Base-by-base conservation (phyloP, 2,888 invertebrate genomes). In the Caenorhabditis afra region DNA sequence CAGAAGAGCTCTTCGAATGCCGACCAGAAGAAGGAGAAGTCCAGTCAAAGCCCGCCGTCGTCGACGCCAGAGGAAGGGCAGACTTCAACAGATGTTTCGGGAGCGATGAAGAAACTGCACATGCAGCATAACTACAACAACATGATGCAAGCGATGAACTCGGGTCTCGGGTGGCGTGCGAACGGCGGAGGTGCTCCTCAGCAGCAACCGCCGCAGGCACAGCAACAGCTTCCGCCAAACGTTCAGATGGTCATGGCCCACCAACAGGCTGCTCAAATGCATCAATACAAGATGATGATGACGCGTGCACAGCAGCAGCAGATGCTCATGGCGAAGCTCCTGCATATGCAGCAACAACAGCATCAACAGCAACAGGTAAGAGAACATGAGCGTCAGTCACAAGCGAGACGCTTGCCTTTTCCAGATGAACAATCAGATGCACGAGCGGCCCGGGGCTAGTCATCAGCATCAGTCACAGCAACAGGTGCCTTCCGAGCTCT, bases 81-180 rank as follows among this genome's bases (percentile, higher is more conserved):
- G 11, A 22, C 41, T 35, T 59, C 49, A 16, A 11, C 44, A 1
- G 67, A 73, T n/a, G 41, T 50, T 29, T 57, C 59, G 14, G 59
- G 50, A 12, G 66, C 61, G 7, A 14, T 78, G 47, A 80, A 80
- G 52, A 81, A 81, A 35, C 22, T 79, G 23, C 79, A 81, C 1
- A 81, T 83, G 82, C 85, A 86, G 45, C 81, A 85, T 37, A 82
- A 85, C 58, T 86, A 86, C 66, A 64, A 73, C 1, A 74, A 71
- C 37, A 81, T 86, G 65, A 65, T 84, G 66, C 81, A 65, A 23
- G 85, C 85, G 5, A 84, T 86, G 85, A 83, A 83, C 49, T 70
- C 79, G 18, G 83, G 83, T 14, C 55, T 83, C 23, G 73, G 75
- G 3, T 68, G 66, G 59, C 62, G 66, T 22, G 76, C 49, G 0